Percentiles rank a stretch among this genome's conserved stretches.
These are phyloP conservation scores for Leuciscus waleckii DNA, from an alignment of 2,797 vertebrate genomes.

Conservation along the genomic window DNA sequence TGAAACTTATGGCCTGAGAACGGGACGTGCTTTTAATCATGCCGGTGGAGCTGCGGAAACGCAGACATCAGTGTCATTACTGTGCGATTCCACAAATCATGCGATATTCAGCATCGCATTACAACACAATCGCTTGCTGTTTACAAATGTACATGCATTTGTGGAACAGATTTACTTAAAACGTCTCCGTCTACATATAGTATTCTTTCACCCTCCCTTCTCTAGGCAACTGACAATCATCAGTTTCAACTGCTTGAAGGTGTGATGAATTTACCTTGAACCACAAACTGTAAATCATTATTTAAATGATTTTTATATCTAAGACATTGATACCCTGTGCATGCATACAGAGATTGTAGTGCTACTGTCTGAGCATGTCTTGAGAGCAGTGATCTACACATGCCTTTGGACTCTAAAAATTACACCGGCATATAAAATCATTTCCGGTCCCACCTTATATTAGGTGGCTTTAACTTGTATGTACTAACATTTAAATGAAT, in stretches of 20 bases:
- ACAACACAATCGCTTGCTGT: constrained; percentile 51
- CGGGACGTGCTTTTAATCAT: constrained; percentile 66
- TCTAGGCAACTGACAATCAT: not conserved
- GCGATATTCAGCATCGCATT: constrained; percentile 12
- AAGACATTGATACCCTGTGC: not conserved
- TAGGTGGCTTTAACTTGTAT: too few species aligned
- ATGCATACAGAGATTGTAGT: not conserved
- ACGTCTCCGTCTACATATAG: constrained; percentile 8
- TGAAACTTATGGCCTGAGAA: constrained; percentile 64
- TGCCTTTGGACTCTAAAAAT: not conserved
- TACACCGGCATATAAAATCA: not conserved
- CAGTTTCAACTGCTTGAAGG: not conserved
- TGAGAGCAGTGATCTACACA: not conserved
- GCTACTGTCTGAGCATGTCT: not conserved
- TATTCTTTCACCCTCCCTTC: constrained; percentile 1
- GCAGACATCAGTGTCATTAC: constrained; percentile 67
- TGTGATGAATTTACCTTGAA: not conserved
- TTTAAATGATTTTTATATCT: not conserved
- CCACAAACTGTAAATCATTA: not conserved
- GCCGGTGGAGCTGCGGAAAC: constrained; percentile 52
- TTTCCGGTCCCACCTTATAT: too few species aligned
- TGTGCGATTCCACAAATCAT: constrained; percentile 31
- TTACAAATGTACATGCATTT: constrained; percentile 66
- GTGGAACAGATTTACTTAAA: constrained; percentile 35
- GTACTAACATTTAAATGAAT: too few species aligned